Evolutionary conservation across 2,113 vertebrate genomes (phyloP), one percentile per base, ranked within the genome.

Genomic region (Girardinichthys multiradiatus): DNA sequence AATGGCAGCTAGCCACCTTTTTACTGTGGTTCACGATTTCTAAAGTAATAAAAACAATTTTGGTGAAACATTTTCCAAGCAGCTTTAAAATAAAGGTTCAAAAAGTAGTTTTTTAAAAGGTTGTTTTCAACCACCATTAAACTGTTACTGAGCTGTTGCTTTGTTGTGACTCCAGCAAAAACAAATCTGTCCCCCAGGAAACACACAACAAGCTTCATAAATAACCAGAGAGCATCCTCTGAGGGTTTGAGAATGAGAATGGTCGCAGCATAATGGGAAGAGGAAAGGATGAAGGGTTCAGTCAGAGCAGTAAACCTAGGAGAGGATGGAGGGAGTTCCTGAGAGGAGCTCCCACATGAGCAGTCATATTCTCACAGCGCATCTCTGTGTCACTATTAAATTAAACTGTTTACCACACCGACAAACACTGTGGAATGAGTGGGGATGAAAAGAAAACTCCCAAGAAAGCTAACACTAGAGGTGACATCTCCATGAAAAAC

Each of bases 161-260:
- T 76, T 51, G 51, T 19, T 45, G 31, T 68, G 85, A 85, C 69
- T 80, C 72, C 58, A 69, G 57, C 4, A 24, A 54, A n/a, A 45
- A 54, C 21, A 70, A 83, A 81, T 75, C 72, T 5, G 58, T 83
- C 71, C 86, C 70, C 79, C 65, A 35, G 48, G 83, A 89, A 75
- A 90, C 78, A 51, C 30, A 68, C 59, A 65, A 17, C 54, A 73
- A 66, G 27, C 35, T 86, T 83, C 81, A 90, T 77, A 89, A 90
- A 91, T 85, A 89, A 80, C 77, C 70, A 82, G 0, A 45, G 5
- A 69, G 28, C 33, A 77, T 83, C 87, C 88, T 81, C 85, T 39
- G 86, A 81, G 83, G 70, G 64, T 83, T 86, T 66, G 33, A 72
- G 81, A 86, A 86, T 84, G 86, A 82, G 62, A 68, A 77, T 71